Evolutionary conservation across 2,113 vertebrate species (phyloP).

Genomic region (Opisthocomus hoazin): DNA sequence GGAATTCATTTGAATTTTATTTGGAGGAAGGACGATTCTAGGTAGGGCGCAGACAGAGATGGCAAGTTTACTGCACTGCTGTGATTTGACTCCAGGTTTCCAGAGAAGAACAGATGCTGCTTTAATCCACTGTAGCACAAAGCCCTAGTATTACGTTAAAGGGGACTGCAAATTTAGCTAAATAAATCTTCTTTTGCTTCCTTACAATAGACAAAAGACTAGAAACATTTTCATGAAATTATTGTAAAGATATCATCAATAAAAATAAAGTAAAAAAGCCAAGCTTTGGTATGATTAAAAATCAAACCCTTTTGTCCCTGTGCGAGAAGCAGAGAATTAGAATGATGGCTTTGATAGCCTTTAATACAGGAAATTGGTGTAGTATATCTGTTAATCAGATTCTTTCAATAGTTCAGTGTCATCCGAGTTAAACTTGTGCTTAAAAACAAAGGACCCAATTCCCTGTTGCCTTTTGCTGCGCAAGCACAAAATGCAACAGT

Average conservation of each 20-base stretch:
- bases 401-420: not conserved
- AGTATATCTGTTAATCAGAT: conserved; percentile 22
- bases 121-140: conserved; percentile 61
- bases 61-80: conserved; percentile 12
- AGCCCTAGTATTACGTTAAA: conserved; percentile 57
- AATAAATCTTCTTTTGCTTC: conserved; percentile 58
- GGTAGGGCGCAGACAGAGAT: not conserved
- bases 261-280: not conserved
- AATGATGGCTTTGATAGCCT: not conserved
- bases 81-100: conserved; percentile 52
- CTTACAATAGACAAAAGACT: conserved; percentile 12
- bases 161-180: conserved; percentile 34
- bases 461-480: not conserved
- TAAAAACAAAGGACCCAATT: not conserved
- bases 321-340: not conserved
- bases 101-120: conserved; percentile 58
- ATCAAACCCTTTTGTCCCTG: not conserved
- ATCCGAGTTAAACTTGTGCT: conserved; percentile 14
- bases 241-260: not conserved
- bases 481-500: not conserved
- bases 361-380: conserved; percentile 11
- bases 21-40: not conserved
- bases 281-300: not conserved
- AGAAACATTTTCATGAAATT: not conserved
- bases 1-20: not conserved